Conservation (phyloP, 2,888 invertebrate species). For the Hipparchia sbordonii region DNA sequence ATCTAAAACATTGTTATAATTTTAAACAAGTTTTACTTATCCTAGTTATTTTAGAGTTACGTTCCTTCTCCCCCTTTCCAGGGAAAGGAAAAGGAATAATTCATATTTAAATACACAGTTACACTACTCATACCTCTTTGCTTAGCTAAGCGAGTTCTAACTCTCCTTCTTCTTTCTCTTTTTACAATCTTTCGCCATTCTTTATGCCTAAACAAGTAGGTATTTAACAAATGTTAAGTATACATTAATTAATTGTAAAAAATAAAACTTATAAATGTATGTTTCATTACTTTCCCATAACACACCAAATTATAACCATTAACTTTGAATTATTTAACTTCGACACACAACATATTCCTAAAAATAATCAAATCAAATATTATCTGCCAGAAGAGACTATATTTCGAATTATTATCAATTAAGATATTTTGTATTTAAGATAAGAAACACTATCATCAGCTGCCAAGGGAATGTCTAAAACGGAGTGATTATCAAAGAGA, state of each 20-base stretch:
- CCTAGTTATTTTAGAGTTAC: too few species aligned
- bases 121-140: conserved; percentile 69
- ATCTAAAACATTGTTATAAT: conserved; percentile 7
- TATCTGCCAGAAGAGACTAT: too few species aligned
- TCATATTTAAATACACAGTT: too few species aligned
- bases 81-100: too few species aligned
- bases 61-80: too few species aligned
- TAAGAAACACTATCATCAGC: too few species aligned
- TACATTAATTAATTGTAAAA: too few species aligned
- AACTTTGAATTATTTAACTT: not conserved
- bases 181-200: conserved; percentile 89
- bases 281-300: conserved; percentile 38
- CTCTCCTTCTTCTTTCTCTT: conserved; percentile 86
- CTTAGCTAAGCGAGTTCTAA: conserved; percentile 84
- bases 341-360: too few species aligned
- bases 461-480: too few species aligned
- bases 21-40: not conserved
- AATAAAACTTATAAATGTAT: not conserved
- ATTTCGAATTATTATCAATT: too few species aligned
- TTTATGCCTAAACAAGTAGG: conserved; percentile 74
- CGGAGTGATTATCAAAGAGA: too few species aligned
- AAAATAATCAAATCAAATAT: not conserved
- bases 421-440: too few species aligned
- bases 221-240: not conserved
- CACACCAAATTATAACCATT: not conserved